phyloP scores from a whole-genome alignment of 2,888 invertebrate genomes.

The Drosophila kokeensis region DNA sequence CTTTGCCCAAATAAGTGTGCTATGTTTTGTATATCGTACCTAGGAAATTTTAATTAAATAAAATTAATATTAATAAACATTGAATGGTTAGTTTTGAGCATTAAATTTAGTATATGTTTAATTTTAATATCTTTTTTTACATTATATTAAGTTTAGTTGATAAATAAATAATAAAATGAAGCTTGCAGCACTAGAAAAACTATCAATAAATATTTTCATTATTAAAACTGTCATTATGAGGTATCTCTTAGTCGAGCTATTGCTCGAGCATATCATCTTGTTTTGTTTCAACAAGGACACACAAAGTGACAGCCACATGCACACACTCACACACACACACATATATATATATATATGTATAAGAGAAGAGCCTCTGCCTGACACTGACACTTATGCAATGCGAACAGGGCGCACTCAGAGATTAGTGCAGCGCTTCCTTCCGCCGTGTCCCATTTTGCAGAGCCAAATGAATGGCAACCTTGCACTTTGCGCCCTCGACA shows the following conservation, averaged over 20 bases:
- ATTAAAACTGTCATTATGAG: not conserved
- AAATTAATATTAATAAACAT: not conserved
- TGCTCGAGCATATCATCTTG: conserved; percentile 16
- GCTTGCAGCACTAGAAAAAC: not conserved
- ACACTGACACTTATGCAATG: conserved; percentile 76
- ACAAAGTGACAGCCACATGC: conserved; percentile 53
- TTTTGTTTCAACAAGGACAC: conserved; percentile 67
- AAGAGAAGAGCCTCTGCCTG: conserved; percentile 43
- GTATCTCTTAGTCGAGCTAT: conserved; percentile 16
- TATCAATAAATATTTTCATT: not conserved
- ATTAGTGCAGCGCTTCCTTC: conserved; percentile 76
- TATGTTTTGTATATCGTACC: not conserved
- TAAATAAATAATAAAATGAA: not conserved
- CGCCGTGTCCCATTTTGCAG: conserved; percentile 49
- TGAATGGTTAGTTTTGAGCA: not conserved
- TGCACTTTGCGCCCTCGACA: conserved; percentile 73
- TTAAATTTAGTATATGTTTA: not conserved
- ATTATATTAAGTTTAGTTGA: not conserved
- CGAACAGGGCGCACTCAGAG: conserved; percentile 69
- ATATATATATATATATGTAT: conserved; percentile 13
- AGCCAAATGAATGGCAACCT: conserved; percentile 74
- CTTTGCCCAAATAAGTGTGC: not conserved
- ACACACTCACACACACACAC: conserved; percentile 25
- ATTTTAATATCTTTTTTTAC: not conserved
- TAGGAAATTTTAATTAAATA: not conserved